These are phyloP conservation scores for Thryonomys swinderianus DNA, from an alignment of 2,113 vertebrate species.

Conservation along the genomic window DNA sequence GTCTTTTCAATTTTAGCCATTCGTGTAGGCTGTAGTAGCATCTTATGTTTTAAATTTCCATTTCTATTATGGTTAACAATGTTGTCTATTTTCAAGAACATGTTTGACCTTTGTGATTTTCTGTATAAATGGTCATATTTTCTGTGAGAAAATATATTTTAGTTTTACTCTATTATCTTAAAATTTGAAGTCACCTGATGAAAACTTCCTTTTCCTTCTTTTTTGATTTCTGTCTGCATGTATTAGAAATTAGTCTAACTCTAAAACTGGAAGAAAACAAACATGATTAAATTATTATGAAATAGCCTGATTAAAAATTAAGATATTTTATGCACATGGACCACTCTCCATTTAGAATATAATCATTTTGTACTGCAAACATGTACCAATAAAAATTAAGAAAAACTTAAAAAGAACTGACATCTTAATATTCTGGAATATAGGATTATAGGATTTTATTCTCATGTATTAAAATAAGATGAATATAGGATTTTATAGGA, in stretches of 20 bases:
- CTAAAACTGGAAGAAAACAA: not conserved
- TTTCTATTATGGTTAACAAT: not conserved
- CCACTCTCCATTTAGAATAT: not conserved
- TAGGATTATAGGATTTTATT: not conserved
- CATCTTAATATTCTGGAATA: not conserved
- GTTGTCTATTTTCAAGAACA: not conserved
- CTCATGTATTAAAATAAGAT: not conserved
- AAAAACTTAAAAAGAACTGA: not conserved
- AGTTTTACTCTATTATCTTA: not conserved
- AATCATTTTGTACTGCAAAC: not conserved
- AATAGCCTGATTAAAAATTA: not conserved
- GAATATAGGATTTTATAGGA: not conserved
- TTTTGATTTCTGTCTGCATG: not conserved
- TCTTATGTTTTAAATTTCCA: not conserved
- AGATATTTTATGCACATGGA: not conserved
- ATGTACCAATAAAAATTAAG: not conserved
- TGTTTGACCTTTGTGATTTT: not conserved
- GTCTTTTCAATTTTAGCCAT: not conserved
- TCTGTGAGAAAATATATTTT: not conserved
- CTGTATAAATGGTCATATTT: not conserved
- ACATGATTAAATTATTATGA: not conserved
- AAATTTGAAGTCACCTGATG: not conserved
- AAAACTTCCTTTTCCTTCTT: not conserved
- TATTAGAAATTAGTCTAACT: not conserved
- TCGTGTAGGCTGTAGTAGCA: not conserved